A percentile compares a stretch with the other conserved stretches of the same genome.
phyloP scores from a whole-genome alignment of 2,113 vertebrate species.

The Shinisaurus crocodilurus region DNA sequence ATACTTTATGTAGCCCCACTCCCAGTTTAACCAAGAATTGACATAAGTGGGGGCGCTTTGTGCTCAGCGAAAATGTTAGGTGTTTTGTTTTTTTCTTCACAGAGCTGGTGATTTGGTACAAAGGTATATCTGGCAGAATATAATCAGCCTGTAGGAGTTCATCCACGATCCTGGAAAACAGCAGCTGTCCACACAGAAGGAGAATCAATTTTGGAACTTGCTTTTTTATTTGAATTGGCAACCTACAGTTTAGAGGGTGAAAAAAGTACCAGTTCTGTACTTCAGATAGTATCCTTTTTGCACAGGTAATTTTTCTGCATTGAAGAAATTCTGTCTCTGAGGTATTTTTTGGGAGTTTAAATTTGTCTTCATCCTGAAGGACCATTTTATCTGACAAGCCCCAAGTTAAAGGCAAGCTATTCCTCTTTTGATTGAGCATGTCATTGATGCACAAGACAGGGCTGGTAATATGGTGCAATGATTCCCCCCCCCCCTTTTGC shows the following conservation, averaged over 20 bases:
- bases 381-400: constrained; percentile 27
- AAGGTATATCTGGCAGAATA: neutral
- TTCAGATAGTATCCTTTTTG: constrained; percentile 15
- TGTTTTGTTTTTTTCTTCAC: neutral
- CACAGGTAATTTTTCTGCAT: neutral
- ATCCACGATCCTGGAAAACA: neutral
- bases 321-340: constrained; percentile 34
- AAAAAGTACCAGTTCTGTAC: constrained; percentile 10
- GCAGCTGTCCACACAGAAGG: neutral
- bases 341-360: constrained; percentile 7
- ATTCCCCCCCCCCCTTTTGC: neutral
- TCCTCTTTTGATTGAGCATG: neutral
- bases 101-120: neutral
- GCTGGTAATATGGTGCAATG: neutral
- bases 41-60: neutral
- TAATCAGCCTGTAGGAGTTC: neutral
- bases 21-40: neutral
- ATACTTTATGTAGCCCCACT: neutral
- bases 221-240: constrained; percentile 17
- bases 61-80: neutral
- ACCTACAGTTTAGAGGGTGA: neutral
- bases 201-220: neutral
- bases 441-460: neutral
- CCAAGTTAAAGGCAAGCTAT: constrained; percentile 2
- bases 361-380: constrained; percentile 37